Base-by-base conservation (phyloP, 2,888 invertebrate species). In the Troides aeacus region DNA sequence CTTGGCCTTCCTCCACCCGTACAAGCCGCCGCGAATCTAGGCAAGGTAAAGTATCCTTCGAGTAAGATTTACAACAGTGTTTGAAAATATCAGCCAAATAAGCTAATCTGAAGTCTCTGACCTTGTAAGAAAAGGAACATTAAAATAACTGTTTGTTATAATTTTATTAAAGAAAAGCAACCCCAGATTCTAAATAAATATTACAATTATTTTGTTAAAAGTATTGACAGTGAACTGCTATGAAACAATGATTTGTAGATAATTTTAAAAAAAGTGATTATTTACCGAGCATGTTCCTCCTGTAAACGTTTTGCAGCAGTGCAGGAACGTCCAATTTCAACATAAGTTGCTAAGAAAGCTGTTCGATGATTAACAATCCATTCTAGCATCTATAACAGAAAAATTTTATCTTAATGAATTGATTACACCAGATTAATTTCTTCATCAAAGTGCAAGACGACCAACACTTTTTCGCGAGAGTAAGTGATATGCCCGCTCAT, bases 361-460 rank as follows among this genome's bases (percentile, higher is more conserved):
- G 98, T 98, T 69, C 98, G 95, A 86, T 99, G 98, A 87, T 98
- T 98, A 79, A 97, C 96, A 74, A 99, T 98, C 99, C 99, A 99
- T 84, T 99, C 98, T 84, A 99, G 96, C 98, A 99, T 99, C 96
- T 98, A 90, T 53, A 71, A 60, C 7, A 63, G 50, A 12, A n/a
- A 57, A 57, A 21, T 21, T 5, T 17, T 17, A 6, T 50, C 18
- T 50, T 17, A 17, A 17, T 5, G 17, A 15, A 17, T 50, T 50
- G 5, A 15, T 17, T 15, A 50, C 17, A 50, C 17, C 15, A 50
- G 15, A 50, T 39, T 7, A 10, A 30, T 30, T 30, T 3, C 30
- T 30, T 30, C 30, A 3, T 39, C 10, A 10, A 39, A 39, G 10
- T 0, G 39, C 7, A 10, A 8, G 10, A 39, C 1, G 8, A 10